phyloP scores from a whole-genome alignment of 2,113 vertebrate genomes.

The Myxocyprinus asiaticus region DNA sequence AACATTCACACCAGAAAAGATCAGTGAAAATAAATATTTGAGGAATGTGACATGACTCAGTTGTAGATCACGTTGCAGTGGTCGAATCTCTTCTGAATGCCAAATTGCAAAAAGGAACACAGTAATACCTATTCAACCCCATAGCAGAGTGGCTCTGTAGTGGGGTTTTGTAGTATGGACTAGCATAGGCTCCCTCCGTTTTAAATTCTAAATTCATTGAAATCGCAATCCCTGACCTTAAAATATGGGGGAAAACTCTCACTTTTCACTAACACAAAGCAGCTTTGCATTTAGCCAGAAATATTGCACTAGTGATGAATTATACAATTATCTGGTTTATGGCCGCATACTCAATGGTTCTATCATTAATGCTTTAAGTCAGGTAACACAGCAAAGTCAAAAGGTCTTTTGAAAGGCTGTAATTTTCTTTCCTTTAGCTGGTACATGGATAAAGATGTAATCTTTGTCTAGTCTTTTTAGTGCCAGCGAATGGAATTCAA shows the following conservation, averaged over 20 bases:
- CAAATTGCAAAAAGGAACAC: not conserved
- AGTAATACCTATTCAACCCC: not conserved
- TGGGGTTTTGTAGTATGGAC: constrained; percentile 1
- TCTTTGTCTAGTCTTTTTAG: constrained; percentile 31
- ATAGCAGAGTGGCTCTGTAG: not conserved
- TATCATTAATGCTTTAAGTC: not conserved
- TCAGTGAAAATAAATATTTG: constrained; percentile 8
- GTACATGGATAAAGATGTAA: not conserved
- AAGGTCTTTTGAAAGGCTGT: constrained; percentile 13
- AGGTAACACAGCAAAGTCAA: constrained; percentile 11
- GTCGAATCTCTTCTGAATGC: constrained; percentile 13
- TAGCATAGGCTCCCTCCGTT: not conserved
- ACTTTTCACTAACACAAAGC: constrained; percentile 15
- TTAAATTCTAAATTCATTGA: not conserved
- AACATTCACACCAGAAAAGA: not conserved
- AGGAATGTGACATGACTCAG: not conserved
- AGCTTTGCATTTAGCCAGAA: constrained; percentile 14
- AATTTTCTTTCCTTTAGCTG: constrained; percentile 16
- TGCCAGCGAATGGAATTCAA: not conserved
- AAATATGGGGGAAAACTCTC: too few species aligned
- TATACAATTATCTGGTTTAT: constrained; percentile 22
- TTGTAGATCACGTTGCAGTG: not conserved
- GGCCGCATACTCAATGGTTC: not conserved
- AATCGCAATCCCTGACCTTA: constrained; percentile 16
- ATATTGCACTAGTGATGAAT: not conserved